Conservation (phyloP, 1,140 invertebrate species). For the Himalopsyche phryganea region DNA sequence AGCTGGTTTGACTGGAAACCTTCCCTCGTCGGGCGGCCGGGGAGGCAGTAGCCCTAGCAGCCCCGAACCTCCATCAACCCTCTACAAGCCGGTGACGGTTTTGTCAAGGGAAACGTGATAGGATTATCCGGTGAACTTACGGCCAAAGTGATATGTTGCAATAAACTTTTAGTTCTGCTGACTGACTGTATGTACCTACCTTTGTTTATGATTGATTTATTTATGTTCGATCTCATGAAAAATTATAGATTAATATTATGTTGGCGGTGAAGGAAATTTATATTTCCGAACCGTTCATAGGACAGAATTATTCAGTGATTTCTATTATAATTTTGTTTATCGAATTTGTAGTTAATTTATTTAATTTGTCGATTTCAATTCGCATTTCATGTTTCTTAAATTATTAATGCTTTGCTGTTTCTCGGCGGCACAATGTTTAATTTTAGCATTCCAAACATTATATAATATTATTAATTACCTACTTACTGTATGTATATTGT, state of each 20-base stretch:
- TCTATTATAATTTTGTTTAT: no score
- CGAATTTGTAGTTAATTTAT: no score
- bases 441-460: conserved; percentile 28
- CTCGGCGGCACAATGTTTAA: background rate
- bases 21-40: conserved; percentile 44
- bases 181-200: conserved; percentile 33
- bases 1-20: conserved; percentile 37
- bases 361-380: no score
- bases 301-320: no score
- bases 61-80: conserved; percentile 45
- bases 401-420: no score
- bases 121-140: background rate
- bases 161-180: conserved; percentile 15
- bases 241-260: no score
- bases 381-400: no score
- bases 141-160: conserved; percentile 9
- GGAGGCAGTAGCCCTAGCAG: conserved; percentile 51
- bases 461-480: background rate
- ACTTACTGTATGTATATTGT: conserved; percentile 14
- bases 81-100: conserved; percentile 52
- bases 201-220: conserved; percentile 18
- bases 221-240: conserved; percentile 27
- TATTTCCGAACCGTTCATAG: no score
- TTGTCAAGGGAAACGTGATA: conserved; percentile 51
- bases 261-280: no score